Base-by-base conservation (phyloP, 1,140 invertebrate species). In the Marisa cornuarietis region DNA sequence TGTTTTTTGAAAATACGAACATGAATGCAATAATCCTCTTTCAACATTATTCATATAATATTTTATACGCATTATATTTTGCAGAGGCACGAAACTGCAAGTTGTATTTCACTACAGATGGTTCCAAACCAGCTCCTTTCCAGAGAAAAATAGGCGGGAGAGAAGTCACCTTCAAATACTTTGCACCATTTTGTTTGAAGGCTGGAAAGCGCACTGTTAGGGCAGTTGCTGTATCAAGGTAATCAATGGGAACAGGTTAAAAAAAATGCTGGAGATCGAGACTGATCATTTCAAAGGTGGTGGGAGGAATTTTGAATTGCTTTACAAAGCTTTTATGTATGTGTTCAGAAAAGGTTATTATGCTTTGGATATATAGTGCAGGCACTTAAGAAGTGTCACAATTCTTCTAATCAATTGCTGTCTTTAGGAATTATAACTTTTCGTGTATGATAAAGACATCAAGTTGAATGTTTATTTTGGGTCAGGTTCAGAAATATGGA, bases 31-130 rank as follows among this genome's bases (percentile, higher is more conserved):
- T 76, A 51, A 54, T 6, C 24, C n/a, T 24, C 74, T 16, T 42
- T 71, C 18, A 18, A n/a, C 26, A 42, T 26, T 18, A 5, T 42
- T 71, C 3, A 18, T 71, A 71, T 24, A 6, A 42, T 71, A 71
- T 71, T 6, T n/a, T 54, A 58, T 49, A 74, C 9, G 31, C 11
- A n/a, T 68, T 42, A 76, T 54, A 63, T 51, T 62, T 86, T 86
- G 62, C 81, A 91, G 91, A 91, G 68, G 87, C 88, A 69, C 86
- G 86, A 76, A 85, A 87, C 68, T 87, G 87, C 76, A 90, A 88
- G 79, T 85, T 91, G 62, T 92, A 88, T 76, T 92, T 92, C 80
- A 91, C 90, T 8, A 90, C 90, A 49, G 90, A 92, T 88, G 90
- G 91, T 14, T 87, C 87, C 16, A 91, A 91, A 79, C 91, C 91